Conservation (phyloP, 2,888 invertebrate species). For the Melikaiella ostensackeni region DNA sequence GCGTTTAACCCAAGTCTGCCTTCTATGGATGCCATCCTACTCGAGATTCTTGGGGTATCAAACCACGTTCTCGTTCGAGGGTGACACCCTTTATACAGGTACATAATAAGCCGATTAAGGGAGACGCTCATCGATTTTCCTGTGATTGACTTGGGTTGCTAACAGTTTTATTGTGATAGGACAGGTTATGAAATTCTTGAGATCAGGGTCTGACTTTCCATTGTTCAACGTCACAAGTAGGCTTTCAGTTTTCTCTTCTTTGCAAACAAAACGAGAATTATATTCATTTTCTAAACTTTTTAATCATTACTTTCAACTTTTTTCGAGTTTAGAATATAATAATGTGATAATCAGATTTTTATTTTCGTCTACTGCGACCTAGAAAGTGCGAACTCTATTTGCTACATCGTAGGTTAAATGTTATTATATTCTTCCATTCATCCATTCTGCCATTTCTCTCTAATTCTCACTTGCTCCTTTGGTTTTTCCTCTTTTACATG, state of each 20-base stretch:
- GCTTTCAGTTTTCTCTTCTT: not conserved
- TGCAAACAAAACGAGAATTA: not conserved
- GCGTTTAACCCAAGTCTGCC: conserved; percentile 38
- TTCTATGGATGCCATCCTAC: conserved; percentile 32
- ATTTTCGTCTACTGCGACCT: no score
- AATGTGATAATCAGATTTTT: no score
- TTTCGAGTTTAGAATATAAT: no score
- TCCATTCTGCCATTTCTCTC: no score
- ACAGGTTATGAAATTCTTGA: not conserved
- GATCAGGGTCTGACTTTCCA: not conserved
- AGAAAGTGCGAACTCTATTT: no score
- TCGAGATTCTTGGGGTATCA: conserved; percentile 50
- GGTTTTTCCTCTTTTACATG: no score
- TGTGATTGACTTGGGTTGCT: not conserved
- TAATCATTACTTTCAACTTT: no score
- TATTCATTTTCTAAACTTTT: not conserved
- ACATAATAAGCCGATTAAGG: conserved; percentile 38
- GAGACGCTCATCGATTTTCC: conserved; percentile 16
- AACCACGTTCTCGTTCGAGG: conserved; percentile 25
- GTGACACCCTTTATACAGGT: conserved; percentile 33
- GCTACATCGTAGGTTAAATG: no score
- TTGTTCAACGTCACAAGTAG: not conserved
- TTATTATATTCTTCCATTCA: no score
- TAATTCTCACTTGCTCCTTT: no score
- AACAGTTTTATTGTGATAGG: not conserved